phyloP scores from a whole-genome alignment of 92 coral and sea anemone genomes.

The Nematostella vectensis region DNA sequence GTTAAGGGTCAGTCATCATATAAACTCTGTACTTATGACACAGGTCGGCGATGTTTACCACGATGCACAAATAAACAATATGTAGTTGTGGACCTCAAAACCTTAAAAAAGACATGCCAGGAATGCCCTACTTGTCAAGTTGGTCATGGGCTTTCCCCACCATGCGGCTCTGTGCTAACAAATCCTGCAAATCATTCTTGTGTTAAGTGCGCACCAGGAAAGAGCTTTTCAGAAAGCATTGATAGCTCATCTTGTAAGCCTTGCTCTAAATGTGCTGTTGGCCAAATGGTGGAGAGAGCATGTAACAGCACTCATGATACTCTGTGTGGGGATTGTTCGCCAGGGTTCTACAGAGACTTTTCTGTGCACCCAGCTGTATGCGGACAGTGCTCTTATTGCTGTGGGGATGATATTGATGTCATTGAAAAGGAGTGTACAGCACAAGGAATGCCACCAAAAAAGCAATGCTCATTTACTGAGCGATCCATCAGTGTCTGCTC shows the following conservation, averaged over 20 bases:
- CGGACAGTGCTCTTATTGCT: constrained; percentile 59
- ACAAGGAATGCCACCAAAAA: constrained; percentile 40
- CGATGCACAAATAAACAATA: constrained; percentile 29
- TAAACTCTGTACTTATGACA: constrained; percentile 35
- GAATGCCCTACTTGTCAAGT: constrained; percentile 23
- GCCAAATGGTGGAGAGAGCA: constrained; percentile 32
- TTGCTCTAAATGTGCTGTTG: constrained; percentile 41
- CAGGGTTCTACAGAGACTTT: constrained; percentile 29
- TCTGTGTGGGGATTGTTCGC: constrained; percentile 41
- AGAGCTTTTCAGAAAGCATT: constrained; percentile 27
- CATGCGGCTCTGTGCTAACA: constrained; percentile 19
- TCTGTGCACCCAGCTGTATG: constrained; percentile 12
- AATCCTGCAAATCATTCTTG: constrained; percentile 12
- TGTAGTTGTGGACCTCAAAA: constrained; percentile 9
- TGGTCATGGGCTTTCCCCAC: constrained; percentile 39
- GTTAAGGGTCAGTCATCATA: constrained; percentile 42
- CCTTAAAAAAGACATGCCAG: constrained; percentile 16
- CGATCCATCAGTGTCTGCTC: constrained; percentile 29
- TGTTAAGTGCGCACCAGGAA: constrained; percentile 31
- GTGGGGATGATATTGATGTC: constrained; percentile 43
- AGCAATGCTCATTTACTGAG: constrained; percentile 41
- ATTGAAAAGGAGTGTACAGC: constrained; percentile 33
- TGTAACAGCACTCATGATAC: constrained; percentile 47
- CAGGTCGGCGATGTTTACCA: constrained; percentile 22
- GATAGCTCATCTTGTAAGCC: constrained; percentile 31